Evolutionary conservation across 2,797 vertebrate species (phyloP), one percentile per base, ranked within the genome.

Genomic region (Yasuhikotakia modesta): DNA sequence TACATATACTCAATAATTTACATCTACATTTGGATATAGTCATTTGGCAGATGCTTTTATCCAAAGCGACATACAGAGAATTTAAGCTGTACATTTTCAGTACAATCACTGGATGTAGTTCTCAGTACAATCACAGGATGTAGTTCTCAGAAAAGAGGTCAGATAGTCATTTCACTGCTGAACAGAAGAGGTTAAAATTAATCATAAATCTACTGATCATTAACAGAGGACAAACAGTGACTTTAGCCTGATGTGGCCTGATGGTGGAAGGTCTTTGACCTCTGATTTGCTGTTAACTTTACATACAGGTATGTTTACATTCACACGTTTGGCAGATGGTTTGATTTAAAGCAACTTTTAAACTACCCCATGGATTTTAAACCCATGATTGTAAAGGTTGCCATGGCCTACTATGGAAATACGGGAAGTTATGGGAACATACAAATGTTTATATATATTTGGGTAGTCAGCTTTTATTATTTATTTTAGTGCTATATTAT

Each of bases 211-310:
- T 75, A 82, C 83, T 63, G 85, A 92, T 92, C 64, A 93, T 94
- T 94, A 91, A 93, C 89, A 39, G 53, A 85, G 79, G 81, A 87
- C 89, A 93, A 93, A 93, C 87, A 93, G 87, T 82, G 86, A 92
- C 91, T 92, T 91, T 90, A 90, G 84, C 64, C 83, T 92, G 87
- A 82, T 83, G 45, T 83, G 83, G 69, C 80, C 79, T 83, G 90
- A 85, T 88, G 83, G 85, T 83, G 74, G 77, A 87, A 88, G 84
- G 70, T 82, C 86, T 90, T 90, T 91, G 84, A 78, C 87, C 79
- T 79, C 14, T 27, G 30, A 75, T 52, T 39, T 60, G 39, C 12
- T 68, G 61, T 45, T 72, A 0, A 63, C 12, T 65, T 24, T 57
- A n/a, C 6, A 57, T 46, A 57, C 17, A 30, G 35, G 2, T 11